Evolutionary conservation across 2,797 vertebrate genomes (phyloP).

Genomic region (Sitta carolinensis): DNA sequence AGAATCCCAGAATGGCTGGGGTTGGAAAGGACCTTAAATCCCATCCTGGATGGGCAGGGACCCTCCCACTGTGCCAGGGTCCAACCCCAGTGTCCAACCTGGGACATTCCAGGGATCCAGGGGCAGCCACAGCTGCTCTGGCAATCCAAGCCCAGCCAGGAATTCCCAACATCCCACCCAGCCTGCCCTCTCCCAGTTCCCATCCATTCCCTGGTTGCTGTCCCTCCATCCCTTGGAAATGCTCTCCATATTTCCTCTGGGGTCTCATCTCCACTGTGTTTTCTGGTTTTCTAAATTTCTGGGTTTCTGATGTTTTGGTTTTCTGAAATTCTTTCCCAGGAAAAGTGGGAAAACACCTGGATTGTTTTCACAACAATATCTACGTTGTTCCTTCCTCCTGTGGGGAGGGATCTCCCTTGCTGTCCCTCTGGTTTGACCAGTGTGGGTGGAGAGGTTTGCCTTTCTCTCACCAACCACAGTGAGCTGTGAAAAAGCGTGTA

Average conservation of each 20-base stretch:
- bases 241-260: background rate
- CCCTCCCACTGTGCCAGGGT: background rate
- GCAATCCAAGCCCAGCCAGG: background rate
- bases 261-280: background rate
- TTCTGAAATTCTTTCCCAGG: too few species aligned
- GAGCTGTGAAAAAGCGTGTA: too few species aligned
- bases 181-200: rapidly evolving
- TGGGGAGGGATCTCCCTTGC: too few species aligned
- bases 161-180: background rate
- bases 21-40: rapidly evolving
- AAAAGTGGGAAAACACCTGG: too few species aligned
- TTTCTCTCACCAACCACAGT: too few species aligned
- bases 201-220: background rate
- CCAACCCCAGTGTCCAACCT: background rate
- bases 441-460: too few species aligned
- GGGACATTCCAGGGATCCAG: background rate
- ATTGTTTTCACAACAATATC: too few species aligned
- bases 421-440: too few species aligned
- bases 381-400: too few species aligned
- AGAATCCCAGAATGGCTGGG: rapidly evolving
- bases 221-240: background rate
- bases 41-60: background rate
- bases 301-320: too few species aligned
- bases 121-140: background rate
- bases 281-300: too few species aligned